Evolutionary conservation across 2,888 invertebrate species (phyloP).

Genomic region (Caenorhabditis sinica): DNA sequence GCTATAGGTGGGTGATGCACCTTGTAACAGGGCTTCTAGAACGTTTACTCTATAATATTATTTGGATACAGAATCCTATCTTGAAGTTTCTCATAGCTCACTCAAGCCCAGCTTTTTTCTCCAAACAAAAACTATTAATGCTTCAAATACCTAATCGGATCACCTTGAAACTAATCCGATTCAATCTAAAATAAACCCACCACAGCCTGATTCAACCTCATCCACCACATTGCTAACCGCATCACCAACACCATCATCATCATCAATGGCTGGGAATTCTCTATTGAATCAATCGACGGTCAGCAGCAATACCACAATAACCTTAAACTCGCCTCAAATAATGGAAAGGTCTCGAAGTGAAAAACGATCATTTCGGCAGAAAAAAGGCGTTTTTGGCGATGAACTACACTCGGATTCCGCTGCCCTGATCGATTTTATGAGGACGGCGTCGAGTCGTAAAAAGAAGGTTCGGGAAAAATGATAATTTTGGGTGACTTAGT

Average conservation of each 20-base stretch:
- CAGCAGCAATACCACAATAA: conserved; percentile 16
- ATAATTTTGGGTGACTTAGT: background rate
- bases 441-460: conserved; percentile 73
- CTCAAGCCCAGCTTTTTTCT: too few species aligned
- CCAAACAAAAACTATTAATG: background rate
- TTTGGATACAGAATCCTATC: too few species aligned
- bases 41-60: too few species aligned
- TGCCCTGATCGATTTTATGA: conserved; percentile 80
- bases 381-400: conserved; percentile 62
- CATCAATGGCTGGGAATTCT: conserved; percentile 8
- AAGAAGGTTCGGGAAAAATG: conserved; percentile 69
- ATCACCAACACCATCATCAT: conserved; percentile 58
- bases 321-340: conserved; percentile 46
- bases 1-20: too few species aligned
- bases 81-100: too few species aligned
- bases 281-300: background rate
- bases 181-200: background rate
- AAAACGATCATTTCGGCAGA: conserved; percentile 80
- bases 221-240: conserved; percentile 57
- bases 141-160: background rate
- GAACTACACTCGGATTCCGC: conserved; percentile 78
- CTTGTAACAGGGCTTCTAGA: too few species aligned
- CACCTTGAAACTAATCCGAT: background rate
- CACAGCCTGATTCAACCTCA: conserved; percentile 58
- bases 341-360: conserved; percentile 73